A percentile compares a stretch with the other conserved stretches of the same genome.
These are phyloP conservation scores for Epinotia demarniana DNA, from an alignment of 2,888 invertebrate genomes.

Conservation along the genomic window DNA sequence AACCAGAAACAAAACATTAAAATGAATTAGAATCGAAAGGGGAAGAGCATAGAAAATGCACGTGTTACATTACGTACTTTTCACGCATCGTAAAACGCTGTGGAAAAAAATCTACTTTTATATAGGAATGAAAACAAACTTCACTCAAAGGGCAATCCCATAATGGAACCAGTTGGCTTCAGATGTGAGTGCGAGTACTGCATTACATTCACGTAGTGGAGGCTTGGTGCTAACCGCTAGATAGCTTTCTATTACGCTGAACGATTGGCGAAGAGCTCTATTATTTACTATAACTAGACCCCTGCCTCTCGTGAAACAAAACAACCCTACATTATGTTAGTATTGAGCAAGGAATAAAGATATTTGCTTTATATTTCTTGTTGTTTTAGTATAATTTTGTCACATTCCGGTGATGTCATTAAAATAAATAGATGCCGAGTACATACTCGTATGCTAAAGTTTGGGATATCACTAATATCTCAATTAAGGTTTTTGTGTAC, in stretches of 20 bases:
- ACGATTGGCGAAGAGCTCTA: conserved; percentile 54
- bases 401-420: background rate
- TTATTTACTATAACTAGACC: conserved; percentile 35
- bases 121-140: conserved; percentile 76
- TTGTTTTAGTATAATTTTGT: background rate
- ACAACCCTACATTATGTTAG: conserved; percentile 14
- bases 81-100: conserved; percentile 62
- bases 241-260: conserved; percentile 64
- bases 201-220: conserved; percentile 64
- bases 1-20: conserved; percentile 37
- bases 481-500: background rate
- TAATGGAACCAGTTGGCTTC: conserved; percentile 77
- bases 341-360: background rate
- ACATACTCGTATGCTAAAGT: background rate
- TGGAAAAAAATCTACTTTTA: conserved; percentile 68
- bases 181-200: conserved; percentile 66
- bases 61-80: conserved; percentile 57
- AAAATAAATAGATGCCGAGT: too few species aligned
- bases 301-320: conserved; percentile 12
- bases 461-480: background rate
- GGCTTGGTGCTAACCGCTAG: conserved; percentile 67
- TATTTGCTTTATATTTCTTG: background rate
- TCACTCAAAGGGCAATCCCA: conserved; percentile 80
- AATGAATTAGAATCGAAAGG: conserved; percentile 32
- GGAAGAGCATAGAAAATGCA: conserved; percentile 47